Evolutionary conservation across 2,113 vertebrate species (phyloP), one percentile per base, ranked within the genome.

Genomic region (Perca fluviatilis): DNA sequence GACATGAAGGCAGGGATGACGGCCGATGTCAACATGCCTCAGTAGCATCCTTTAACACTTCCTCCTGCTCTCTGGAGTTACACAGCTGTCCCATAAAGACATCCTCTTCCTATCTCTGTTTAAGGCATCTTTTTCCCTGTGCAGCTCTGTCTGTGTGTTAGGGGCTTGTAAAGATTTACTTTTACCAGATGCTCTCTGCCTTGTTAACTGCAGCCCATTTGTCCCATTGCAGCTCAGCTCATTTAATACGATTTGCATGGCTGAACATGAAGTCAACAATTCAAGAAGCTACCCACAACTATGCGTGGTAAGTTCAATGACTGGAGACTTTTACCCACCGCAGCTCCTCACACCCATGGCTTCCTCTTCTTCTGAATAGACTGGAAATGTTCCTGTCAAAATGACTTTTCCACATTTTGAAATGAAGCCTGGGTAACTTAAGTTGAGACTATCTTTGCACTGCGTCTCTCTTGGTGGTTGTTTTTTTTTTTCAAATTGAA

Each of bases 11-110:
- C n/a, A 10, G 10, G 30, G 43, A 56, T 47, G 51, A 16, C 1
- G 21, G 71, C 74, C 4, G 9, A 66, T 67, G 74, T 79, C 70
- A 70, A 4, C 79, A 51, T 6, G 50, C 23, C 81, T 80, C 72
- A 33, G 87, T 82, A 83, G 78, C 92, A 66, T 91, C 89, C 83
- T 87, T 82, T 64, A 72, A 78, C 86, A 79, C 83, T 76, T 90
- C 78, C 78, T 80, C 80, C 64, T 60, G 51, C 69, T 80, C 80
- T 62, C 53, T 77, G 14, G 66, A 74, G 81, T 75, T 81, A 67
- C 83, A 66, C 91, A 91, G 84, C 90, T 92, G 88, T 82, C 88
- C 84, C 63, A 43, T 92, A 90, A 94, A 94, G 61, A 14, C 27
- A 46, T 56, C 60, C 71, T 80, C 90, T 79, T 84, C 77, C 85